Conservation (phyloP, 1,140 invertebrate species). For the Caenorhabditis brenneri region DNA sequence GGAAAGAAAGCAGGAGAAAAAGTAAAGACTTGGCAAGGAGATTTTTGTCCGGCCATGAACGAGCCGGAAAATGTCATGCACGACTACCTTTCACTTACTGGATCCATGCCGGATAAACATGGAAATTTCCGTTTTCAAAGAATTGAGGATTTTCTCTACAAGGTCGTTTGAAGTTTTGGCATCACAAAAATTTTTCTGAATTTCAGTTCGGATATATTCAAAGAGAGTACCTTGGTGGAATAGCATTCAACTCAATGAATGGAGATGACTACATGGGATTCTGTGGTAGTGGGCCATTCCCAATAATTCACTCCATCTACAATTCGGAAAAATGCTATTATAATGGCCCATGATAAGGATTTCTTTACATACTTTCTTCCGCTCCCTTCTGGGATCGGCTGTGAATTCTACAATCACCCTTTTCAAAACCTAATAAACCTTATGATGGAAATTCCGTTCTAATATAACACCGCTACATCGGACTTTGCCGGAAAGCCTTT, state of each 20-base stretch:
- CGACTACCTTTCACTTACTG: neutral
- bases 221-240: neutral
- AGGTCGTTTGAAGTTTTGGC: neutral
- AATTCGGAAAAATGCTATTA: neutral
- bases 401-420: too few relatives aligned
- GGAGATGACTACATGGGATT: constrained; percentile 21
- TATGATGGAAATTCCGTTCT: too few relatives aligned
- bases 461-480: too few relatives aligned
- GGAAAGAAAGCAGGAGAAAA: neutral
- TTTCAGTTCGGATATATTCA: constrained; percentile 23
- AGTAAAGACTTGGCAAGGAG: neutral
- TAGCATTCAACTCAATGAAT: neutral
- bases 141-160: neutral
- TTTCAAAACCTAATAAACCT: too few relatives aligned
- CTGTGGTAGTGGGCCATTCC: neutral
- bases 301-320: neutral
- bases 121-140: neutral
- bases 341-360: too few relatives aligned
- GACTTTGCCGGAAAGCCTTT: too few relatives aligned
- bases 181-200: neutral
- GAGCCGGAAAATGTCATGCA: neutral
- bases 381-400: too few relatives aligned
- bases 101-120: neutral
- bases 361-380: too few relatives aligned
- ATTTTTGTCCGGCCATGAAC: neutral